Evolutionary conservation across 2,113 vertebrate species (phyloP).

Genomic region (Dicerorhinus sumatrensis): DNA sequence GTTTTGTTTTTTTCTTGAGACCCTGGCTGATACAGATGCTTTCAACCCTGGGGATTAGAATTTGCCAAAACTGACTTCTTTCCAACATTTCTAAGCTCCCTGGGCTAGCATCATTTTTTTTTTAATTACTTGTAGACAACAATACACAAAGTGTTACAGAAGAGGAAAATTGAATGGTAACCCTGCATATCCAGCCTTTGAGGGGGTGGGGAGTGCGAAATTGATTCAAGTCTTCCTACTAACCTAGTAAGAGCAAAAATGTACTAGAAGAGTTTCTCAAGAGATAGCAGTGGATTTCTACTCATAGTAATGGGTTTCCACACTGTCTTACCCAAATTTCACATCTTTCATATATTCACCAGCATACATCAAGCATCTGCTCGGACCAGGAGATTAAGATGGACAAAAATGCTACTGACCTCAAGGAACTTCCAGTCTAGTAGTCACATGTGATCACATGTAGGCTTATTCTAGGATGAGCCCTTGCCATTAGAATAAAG

Average conservation of each 20-base stretch:
- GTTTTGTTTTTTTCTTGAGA: slow-evolving; percentile 51
- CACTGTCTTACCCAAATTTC: neutral
- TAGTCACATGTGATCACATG: neutral
- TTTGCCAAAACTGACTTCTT: slow-evolving; percentile 54
- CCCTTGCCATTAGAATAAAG: neutral
- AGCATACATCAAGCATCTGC: neutral
- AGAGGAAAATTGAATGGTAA: neutral
- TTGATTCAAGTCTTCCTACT: neutral
- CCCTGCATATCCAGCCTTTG: neutral
- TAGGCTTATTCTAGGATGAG: neutral
- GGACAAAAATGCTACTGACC: neutral
- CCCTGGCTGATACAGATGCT: slow-evolving; percentile 33
- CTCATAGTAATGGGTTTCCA: neutral
- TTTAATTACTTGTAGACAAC: neutral
- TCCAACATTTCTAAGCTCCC: slow-evolving; percentile 54
- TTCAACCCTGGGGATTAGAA: slow-evolving; percentile 35
- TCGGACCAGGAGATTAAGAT: neutral
- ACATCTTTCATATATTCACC: neutral
- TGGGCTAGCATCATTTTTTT: neutral
- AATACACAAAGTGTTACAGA: neutral
- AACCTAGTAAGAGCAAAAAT: neutral
- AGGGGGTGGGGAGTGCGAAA: neutral
- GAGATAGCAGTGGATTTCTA: neutral
- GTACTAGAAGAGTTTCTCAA: neutral
- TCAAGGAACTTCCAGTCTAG: neutral